Percentiles rank a stretch among this genome's conserved stretches.
Conservation (phyloP, 1,140 invertebrate genomes). For the Callitettix versicolor region DNA sequence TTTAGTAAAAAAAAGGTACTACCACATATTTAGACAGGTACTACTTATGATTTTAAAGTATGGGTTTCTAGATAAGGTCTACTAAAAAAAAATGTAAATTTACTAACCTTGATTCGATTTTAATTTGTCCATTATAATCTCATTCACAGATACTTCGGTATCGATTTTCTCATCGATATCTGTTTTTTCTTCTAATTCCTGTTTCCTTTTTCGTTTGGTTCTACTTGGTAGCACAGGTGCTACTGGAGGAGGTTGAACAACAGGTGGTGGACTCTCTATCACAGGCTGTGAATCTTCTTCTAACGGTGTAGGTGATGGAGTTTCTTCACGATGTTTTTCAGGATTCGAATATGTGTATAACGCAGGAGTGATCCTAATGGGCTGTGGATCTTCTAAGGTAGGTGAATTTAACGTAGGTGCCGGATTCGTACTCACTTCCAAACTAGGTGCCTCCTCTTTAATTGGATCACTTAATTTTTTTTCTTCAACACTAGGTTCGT, state of each 20-base stretch:
- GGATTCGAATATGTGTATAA: constrained; percentile 68
- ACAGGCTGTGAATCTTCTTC: constrained; percentile 29
- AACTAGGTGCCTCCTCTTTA: constrained; percentile 10
- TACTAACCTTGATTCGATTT: not conserved
- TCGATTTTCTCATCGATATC: constrained; percentile 30
- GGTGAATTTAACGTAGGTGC: constrained; percentile 30
- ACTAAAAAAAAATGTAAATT: constrained; percentile 3
- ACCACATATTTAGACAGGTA: no score
- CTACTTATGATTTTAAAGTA: no score
- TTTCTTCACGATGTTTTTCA: constrained; percentile 47
- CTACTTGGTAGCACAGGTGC: constrained; percentile 24
- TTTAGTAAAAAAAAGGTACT: no score
- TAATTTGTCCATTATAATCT: not conserved
- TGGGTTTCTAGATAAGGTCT: no score
- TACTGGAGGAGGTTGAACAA: not conserved
- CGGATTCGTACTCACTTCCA: not conserved
- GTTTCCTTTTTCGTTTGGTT: constrained; percentile 35
- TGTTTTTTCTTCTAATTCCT: constrained; percentile 37
- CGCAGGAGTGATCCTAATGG: constrained; percentile 56
- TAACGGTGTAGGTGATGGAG: constrained; percentile 38
- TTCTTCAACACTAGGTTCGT: constrained; percentile 4
- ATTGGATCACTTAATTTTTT: constrained; percentile 2
- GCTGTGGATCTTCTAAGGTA: constrained; percentile 48
- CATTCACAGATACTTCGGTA: constrained; percentile 28
- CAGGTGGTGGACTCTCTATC: constrained; percentile 6